These are phyloP conservation scores for Scaptomyza parva DNA, from an alignment of 2,888 invertebrate species.

Conservation along the genomic window DNA sequence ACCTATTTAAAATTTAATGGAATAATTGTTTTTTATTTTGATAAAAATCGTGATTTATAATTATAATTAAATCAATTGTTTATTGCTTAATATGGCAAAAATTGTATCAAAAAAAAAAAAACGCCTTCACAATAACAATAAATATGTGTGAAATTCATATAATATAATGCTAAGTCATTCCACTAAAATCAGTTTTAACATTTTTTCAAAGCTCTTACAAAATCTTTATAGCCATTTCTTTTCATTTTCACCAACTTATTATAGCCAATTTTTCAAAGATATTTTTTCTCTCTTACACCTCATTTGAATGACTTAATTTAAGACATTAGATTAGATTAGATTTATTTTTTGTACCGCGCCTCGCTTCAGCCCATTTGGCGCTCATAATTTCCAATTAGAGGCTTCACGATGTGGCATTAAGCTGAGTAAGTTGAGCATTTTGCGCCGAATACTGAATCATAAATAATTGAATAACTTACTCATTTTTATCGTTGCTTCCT, in stretches of 20 bases:
- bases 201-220: too few species aligned
- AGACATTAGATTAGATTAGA: slow-evolving; percentile 19
- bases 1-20: too few species aligned
- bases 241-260: not conserved
- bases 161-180: too few species aligned
- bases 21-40: too few species aligned
- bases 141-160: too few species aligned
- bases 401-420: slow-evolving; percentile 46
- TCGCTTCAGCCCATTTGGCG: slow-evolving; percentile 23
- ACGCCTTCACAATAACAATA: too few species aligned
- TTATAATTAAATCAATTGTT: too few species aligned
- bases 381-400: slow-evolving; percentile 67
- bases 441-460: slow-evolving; percentile 50
- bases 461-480: slow-evolving; percentile 76
- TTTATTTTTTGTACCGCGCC: not conserved
- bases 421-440: slow-evolving; percentile 44
- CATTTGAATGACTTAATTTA: slow-evolving; percentile 47
- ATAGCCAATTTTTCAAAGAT: too few species aligned
- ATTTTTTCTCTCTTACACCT: not conserved
- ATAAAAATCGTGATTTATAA: too few species aligned
- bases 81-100: too few species aligned
- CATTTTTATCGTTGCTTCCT: slow-evolving; percentile 48
- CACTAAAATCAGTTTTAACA: too few species aligned
- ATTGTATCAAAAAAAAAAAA: too few species aligned
- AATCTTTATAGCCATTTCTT: not conserved